Percentiles rank a stretch among this genome's conserved stretches.
phyloP scores from a whole-genome alignment of 2,888 invertebrate genomes.

The Heliconius hortense region DNA sequence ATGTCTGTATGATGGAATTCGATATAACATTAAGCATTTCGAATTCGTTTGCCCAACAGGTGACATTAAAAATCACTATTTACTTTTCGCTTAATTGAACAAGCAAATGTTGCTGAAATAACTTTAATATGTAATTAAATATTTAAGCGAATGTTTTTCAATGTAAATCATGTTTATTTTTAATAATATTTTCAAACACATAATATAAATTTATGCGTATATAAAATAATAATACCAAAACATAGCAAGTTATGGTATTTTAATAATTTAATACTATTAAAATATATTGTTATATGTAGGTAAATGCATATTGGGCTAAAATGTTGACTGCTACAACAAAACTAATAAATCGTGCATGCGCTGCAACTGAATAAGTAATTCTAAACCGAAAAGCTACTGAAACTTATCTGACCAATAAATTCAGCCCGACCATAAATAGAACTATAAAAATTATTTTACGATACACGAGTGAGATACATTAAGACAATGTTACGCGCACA shows the following conservation, averaged over 20 bases:
- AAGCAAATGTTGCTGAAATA: constrained; percentile 47
- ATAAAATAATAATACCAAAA: not conserved
- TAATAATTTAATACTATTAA: not conserved
- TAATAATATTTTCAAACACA: not conserved
- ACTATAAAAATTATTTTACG: constrained; percentile 79
- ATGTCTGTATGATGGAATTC: constrained; percentile 68
- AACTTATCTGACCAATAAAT: constrained; percentile 78
- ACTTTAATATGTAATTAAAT: constrained; percentile 39
- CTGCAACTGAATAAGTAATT: constrained; percentile 58
- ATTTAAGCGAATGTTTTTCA: constrained; percentile 37
- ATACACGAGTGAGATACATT: constrained; percentile 75
- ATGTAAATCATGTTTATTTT: not conserved
- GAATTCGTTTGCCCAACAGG: constrained; percentile 57
- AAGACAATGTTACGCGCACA: constrained; percentile 76
- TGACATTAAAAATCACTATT: constrained; percentile 55
- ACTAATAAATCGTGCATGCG: constrained; percentile 54
- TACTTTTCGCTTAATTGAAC: constrained; percentile 48
- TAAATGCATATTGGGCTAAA: constrained; percentile 16
- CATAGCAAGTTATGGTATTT: not conserved
- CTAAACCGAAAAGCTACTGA: constrained; percentile 69
- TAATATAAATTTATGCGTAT: not conserved
- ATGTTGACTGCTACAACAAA: constrained; percentile 55
- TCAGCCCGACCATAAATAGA: constrained; percentile 73
- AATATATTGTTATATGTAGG: not conserved
- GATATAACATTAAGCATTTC: constrained; percentile 53